Evolutionary conservation across 2,797 vertebrate species (phyloP).

Genomic region (Sebastolobus altivelis): DNA sequence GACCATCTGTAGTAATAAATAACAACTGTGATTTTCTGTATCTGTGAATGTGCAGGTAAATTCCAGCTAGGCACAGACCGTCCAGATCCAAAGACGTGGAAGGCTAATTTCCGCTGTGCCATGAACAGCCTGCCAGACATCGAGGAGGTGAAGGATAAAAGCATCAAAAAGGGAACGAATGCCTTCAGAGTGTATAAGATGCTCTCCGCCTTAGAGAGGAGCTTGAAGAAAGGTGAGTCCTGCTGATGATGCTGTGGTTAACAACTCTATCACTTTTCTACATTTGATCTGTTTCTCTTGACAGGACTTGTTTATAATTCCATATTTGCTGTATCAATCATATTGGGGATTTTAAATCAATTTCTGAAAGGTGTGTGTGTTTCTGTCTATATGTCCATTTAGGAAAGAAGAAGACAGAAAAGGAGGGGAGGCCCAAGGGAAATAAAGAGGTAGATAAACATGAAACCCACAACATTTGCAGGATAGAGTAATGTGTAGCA

Average conservation of each 20-base stretch:
- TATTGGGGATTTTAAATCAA: not conserved
- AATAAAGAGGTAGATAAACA: constrained; percentile 76
- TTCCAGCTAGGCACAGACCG: constrained; percentile 93
- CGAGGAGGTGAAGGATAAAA: constrained; percentile 98
- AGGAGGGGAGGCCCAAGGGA: constrained; percentile 89
- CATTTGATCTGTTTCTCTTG: not conserved
- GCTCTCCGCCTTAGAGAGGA: constrained; percentile 91
- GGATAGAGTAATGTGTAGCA: not conserved
- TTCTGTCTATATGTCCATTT: constrained; percentile 39
- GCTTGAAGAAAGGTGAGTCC: constrained; percentile 92
- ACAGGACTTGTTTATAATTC: not conserved
- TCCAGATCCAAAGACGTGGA: constrained; percentile 98
- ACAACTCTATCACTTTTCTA: not conserved
- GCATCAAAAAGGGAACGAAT: constrained; percentile 99
- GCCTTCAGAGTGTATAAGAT: constrained; percentile 98
- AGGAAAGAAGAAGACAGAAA: constrained; percentile 95
- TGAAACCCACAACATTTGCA: not conserved
- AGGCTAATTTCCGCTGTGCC: constrained; percentile 98
- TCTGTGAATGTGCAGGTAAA: constrained; percentile 84
- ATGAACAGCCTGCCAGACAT: constrained; percentile 99
- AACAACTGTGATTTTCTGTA: not conserved
- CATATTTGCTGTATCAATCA: not conserved
- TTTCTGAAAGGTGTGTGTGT: not conserved
- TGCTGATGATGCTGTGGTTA: not conserved
- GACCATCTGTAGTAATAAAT: not conserved